These are phyloP conservation scores for Aptenodytes patagonicus DNA, from an alignment of 2,113 vertebrate genomes.

Conservation along the genomic window DNA sequence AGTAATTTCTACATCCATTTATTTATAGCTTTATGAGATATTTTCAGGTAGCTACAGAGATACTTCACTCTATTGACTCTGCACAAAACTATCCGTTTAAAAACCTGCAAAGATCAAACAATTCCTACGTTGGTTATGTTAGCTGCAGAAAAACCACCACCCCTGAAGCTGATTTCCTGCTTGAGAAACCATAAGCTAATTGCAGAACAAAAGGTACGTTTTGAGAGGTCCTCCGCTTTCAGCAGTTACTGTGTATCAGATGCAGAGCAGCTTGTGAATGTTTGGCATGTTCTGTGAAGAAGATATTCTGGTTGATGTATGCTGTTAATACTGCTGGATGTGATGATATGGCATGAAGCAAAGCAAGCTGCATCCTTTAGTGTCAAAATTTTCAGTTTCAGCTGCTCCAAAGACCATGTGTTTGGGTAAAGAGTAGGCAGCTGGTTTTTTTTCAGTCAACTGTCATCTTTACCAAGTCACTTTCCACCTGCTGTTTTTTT, in stretches of 20 bases:
- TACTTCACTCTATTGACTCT: neutral
- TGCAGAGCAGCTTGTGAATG: neutral
- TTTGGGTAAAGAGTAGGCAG: slow-evolving; percentile 31
- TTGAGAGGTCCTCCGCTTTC: slow-evolving; percentile 33
- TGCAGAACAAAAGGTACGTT: slow-evolving; percentile 49
- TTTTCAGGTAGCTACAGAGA: neutral
- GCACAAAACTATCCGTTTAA: slow-evolving; percentile 22
- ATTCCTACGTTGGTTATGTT: slow-evolving; percentile 43
- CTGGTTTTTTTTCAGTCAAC: neutral
- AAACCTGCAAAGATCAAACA: slow-evolving; percentile 64
- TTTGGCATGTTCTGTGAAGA: neutral
- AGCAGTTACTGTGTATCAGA: neutral
- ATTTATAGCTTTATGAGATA: neutral
- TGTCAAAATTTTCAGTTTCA: neutral
- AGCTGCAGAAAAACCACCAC: slow-evolving; percentile 68
- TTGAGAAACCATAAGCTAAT: slow-evolving; percentile 62
- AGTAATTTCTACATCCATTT: neutral
- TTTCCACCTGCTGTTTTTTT: neutral
- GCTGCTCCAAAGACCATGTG: neutral
- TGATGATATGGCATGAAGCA: neutral
- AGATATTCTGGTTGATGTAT: neutral
- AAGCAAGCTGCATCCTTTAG: neutral
- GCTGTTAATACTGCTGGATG: neutral
- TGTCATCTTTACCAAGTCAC: neutral
- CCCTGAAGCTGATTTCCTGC: slow-evolving; percentile 72